Evolutionary conservation across 1,140 invertebrate species (phyloP).

Genomic region (Aricia agestis): DNA sequence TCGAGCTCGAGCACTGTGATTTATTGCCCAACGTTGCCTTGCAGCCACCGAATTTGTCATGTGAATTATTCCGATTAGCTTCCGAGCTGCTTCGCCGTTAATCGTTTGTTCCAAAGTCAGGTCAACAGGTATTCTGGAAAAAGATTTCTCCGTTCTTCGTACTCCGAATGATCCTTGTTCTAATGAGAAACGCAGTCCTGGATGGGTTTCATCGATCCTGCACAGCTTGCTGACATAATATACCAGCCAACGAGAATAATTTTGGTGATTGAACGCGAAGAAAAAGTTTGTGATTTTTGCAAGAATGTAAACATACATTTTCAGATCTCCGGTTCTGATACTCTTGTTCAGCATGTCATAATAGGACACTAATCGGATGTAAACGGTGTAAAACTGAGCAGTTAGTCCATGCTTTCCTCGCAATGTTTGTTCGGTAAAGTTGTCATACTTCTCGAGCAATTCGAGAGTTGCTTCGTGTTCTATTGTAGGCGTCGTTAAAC

Average conservation of each 20-base stretch:
- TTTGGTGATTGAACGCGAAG: slow-evolving; percentile 49
- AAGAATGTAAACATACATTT: slow-evolving; percentile 35
- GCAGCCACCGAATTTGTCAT: slow-evolving; percentile 41
- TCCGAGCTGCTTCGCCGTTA: slow-evolving; percentile 40
- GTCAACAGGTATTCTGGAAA: slow-evolving; percentile 45
- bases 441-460: too few species aligned
- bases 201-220: slow-evolving; percentile 33
- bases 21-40: slow-evolving; percentile 34
- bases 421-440: background rate
- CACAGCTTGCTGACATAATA: slow-evolving; percentile 43
- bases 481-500: too few species aligned
- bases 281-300: slow-evolving; percentile 49
- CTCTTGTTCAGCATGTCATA: slow-evolving; percentile 34
- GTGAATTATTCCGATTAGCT: slow-evolving; percentile 35
- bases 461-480: too few species aligned
- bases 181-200: slow-evolving; percentile 22
- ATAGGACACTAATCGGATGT: slow-evolving; percentile 34
- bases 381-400: background rate
- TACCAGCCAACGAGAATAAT: slow-evolving; percentile 44
- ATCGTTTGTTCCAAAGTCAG: slow-evolving; percentile 40
- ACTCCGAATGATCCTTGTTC: slow-evolving; percentile 34
- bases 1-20: slow-evolving; percentile 25
- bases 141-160: slow-evolving; percentile 40
- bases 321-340: slow-evolving; percentile 37
- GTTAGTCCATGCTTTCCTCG: background rate